A percentile compares a stretch with the other conserved stretches of the same genome.
Evolutionary conservation across 2,113 vertebrate species (phyloP).

Genomic region (Dasyurus viverrinus): DNA sequence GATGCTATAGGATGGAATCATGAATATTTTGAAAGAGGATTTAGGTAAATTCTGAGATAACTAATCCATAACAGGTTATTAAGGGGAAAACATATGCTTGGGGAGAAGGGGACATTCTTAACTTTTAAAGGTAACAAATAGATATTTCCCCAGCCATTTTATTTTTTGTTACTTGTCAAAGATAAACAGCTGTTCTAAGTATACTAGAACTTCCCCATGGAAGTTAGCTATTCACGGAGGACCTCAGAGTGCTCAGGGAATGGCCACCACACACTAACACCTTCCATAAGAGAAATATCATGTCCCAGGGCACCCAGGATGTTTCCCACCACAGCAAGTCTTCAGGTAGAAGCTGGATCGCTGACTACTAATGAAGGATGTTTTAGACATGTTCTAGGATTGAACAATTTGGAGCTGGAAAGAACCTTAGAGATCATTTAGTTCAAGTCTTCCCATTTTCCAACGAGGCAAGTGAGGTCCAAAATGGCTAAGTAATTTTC

Average conservation of each 20-base stretch:
- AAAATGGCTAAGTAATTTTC: neutral
- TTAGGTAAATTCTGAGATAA: neutral
- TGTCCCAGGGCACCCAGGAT: neutral
- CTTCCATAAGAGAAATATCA: neutral
- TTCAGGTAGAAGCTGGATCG: too few species aligned
- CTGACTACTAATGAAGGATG: too few species aligned
- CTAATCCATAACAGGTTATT: neutral
- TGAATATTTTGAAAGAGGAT: neutral
- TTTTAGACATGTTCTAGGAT: neutral
- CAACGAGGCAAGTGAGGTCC: neutral
- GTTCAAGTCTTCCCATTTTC: neutral
- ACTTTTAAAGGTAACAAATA: neutral
- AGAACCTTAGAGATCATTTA: neutral
- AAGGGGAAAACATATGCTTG: neutral
- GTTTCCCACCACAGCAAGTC: neutral
- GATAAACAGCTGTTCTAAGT: neutral
- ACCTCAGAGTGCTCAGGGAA: neutral
- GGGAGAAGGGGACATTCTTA: neutral
- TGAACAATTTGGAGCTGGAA: neutral
- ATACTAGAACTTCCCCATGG: neutral
- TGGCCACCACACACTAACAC: neutral
- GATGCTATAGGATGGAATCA: neutral
- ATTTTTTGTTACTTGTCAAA: neutral
- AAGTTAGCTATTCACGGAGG: neutral
- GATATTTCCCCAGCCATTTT: neutral